Evolutionary conservation across 2,113 vertebrate genomes (phyloP), one percentile per base, ranked within the genome.

Genomic region (Elgaria multicarinata): DNA sequence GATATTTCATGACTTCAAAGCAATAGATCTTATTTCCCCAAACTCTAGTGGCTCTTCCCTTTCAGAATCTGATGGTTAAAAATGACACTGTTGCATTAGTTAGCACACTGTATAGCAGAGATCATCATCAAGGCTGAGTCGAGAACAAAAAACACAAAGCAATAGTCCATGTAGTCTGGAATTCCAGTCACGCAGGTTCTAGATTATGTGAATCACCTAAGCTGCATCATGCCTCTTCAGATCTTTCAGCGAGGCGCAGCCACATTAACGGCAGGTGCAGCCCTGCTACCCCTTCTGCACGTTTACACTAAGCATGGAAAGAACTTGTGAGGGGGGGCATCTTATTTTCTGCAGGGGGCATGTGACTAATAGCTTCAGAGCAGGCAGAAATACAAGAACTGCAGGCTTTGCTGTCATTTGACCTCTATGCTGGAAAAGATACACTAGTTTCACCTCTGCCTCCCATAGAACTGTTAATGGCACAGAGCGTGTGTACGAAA

Each of bases 41-140:
- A 36, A 24, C 80, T 76, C 58, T 36, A 64, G 50, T 44, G 33
- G n/a, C 28, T 42, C 18, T 88, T 53, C 77, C 53, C 10, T 89
- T 89, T 76, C 72, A 89, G 64, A 84, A 77, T 83, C 82, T 71
- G 72, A 85, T 85, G 82, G 74, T 78, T 46, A 85, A 79, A n/a
- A 78, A 71, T 79, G 26, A 85, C 33, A 77, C 12, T 36, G 46
- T 16, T 83, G 39, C 33, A 76, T 75, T 77, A 50, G 71, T 76
- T 89, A 84, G 39, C 39, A 44, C 26, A 64, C 22, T 16, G 71
- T 74, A 64, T 16, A 46, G 71, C 13, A 62, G 46, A 75, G 71
- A 75, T 53, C 69, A 76, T 26, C 31, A 44, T 50, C 53, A 66
- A 75, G 13, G 55, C 31, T 66, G 87, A 76, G 55, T 14, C 6